phyloP scores from a whole-genome alignment of 2,797 vertebrate species.

The Siniperca undulata region DNA sequence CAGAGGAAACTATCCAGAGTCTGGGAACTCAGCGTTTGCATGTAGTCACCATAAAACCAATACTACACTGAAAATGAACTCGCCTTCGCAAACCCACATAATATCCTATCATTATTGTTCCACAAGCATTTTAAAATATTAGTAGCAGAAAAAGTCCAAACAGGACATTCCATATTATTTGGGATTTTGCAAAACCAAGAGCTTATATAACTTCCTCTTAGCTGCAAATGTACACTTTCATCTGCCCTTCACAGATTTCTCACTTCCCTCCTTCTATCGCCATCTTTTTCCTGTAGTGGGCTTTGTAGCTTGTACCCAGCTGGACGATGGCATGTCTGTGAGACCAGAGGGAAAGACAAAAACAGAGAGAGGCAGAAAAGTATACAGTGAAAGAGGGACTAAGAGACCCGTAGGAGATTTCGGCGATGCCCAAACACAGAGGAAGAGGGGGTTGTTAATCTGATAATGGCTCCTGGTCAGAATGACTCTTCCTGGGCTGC shows the following conservation, averaged over 20 bases:
- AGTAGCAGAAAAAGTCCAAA: slow-evolving; percentile 38
- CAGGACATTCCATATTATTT: slow-evolving; percentile 38
- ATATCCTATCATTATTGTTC: slow-evolving; percentile 71
- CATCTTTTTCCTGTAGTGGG: slow-evolving; percentile 6
- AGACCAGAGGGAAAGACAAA: slow-evolving; percentile 39
- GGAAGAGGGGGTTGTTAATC: slow-evolving; percentile 68
- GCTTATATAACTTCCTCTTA: neutral
- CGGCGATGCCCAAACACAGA: slow-evolving; percentile 44
- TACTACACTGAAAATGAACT: slow-evolving; percentile 47
- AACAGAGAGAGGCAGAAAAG: slow-evolving; percentile 12
- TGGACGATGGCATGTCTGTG: slow-evolving; percentile 66
- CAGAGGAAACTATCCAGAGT: slow-evolving; percentile 51
- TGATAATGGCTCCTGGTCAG: slow-evolving; percentile 68
- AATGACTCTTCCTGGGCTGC: slow-evolving; percentile 66
- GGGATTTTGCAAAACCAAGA: neutral
- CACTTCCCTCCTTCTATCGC: neutral
- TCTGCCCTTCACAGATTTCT: slow-evolving; percentile 25
- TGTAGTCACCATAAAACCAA: slow-evolving; percentile 45
- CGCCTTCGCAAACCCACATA: slow-evolving; percentile 58
- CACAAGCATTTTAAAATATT: slow-evolving; percentile 61
- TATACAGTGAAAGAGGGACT: slow-evolving; percentile 23
- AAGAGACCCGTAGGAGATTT: slow-evolving; percentile 45
- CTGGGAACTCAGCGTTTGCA: slow-evolving; percentile 31
- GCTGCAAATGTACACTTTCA: neutral
- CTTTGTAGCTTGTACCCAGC: slow-evolving; percentile 31